Percentiles rank a stretch among this genome's conserved stretches.
These are phyloP conservation scores for Tetramorium parvispinum DNA, from an alignment of 1,140 invertebrate genomes.

Conservation along the genomic window DNA sequence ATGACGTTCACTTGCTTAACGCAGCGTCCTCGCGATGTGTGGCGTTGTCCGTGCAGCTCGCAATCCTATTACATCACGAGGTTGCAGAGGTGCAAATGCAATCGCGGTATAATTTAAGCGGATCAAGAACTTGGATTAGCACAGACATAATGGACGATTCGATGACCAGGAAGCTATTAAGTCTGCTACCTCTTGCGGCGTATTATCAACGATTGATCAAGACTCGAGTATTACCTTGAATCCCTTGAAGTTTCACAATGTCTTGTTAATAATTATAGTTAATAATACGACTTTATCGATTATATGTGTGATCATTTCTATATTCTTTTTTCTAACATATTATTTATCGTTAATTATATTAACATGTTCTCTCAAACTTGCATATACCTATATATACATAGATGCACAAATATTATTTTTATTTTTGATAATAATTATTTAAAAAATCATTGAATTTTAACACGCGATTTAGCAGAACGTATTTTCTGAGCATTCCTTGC, in stretches of 20 bases:
- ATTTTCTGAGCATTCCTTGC: background rate
- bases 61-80: constrained; percentile 48
- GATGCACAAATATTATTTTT: background rate
- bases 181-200: background rate
- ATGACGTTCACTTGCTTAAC: constrained; percentile 31
- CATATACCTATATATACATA: background rate
- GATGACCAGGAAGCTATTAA: constrained; percentile 52
- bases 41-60: background rate
- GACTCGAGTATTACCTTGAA: background rate
- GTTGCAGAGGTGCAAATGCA: constrained; percentile 40
- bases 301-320: background rate
- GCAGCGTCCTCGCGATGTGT: background rate
- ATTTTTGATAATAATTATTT: background rate
- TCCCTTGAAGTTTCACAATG: background rate
- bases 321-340: background rate
- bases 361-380: too few species aligned
- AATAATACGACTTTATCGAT: background rate
- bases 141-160: constrained; percentile 51
- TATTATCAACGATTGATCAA: constrained; percentile 30
- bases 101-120: constrained; percentile 60
- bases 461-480: background rate
- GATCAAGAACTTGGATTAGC: constrained; percentile 61
- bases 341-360: background rate
- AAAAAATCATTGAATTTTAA: background rate
- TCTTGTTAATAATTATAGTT: background rate